phyloP scores from a whole-genome alignment of 2,888 invertebrate species.

The Meandrusa payeni region DNA sequence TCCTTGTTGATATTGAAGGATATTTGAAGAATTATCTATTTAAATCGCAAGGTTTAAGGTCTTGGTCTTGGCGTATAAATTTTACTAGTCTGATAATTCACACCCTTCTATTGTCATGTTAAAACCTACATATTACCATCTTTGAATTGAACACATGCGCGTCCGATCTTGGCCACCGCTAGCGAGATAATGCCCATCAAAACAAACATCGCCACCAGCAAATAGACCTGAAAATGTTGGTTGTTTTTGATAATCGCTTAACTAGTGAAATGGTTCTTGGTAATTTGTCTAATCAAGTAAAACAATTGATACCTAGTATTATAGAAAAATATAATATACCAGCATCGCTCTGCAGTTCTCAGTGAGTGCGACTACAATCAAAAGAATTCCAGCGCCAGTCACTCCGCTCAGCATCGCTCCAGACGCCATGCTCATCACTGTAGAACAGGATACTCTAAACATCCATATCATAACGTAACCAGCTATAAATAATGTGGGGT shows the following conservation, averaged over 20 bases:
- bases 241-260: too few relatives aligned
- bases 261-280: too few relatives aligned
- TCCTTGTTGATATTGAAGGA: too few relatives aligned
- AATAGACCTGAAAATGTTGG: slow-evolving; percentile 56
- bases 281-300: too few relatives aligned
- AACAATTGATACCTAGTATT: too few relatives aligned
- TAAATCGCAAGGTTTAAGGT: too few relatives aligned
- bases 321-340: slow-evolving; percentile 34
- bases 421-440: slow-evolving; percentile 58
- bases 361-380: slow-evolving; percentile 65
- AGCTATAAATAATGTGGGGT: too few relatives aligned
- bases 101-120: too few relatives aligned
- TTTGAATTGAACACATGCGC: slow-evolving; percentile 56
- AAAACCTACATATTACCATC: slow-evolving; percentile 46
- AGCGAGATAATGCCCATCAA: slow-evolving; percentile 51
- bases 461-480: too few relatives aligned
- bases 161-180: slow-evolving; percentile 54
- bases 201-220: slow-evolving; percentile 60
- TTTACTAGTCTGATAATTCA: too few relatives aligned
- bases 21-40: too few relatives aligned
- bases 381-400: slow-evolving; percentile 60
- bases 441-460: background rate
- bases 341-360: slow-evolving; percentile 74
- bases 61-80: too few relatives aligned
- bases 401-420: slow-evolving; percentile 61